Conservation (phyloP, 2,113 vertebrate genomes). For the Ovis aries region ARS-UI_Ramb_v3.0 NC_056055.1:228764001-228764500, state of each 20-base stretch:
- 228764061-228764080: slow-evolving; percentile 49
- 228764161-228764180: background rate
- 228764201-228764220: background rate
- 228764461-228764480: background rate
- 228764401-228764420: background rate
- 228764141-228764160: slow-evolving; percentile 2
- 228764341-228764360: background rate
- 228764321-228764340: background rate
- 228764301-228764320: background rate
- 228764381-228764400: background rate
- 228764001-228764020: background rate
- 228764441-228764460: fast-evolving
- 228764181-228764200: slow-evolving; percentile 15
- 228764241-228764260: background rate
- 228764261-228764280: background rate
- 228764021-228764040: background rate
- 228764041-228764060: slow-evolving; percentile 26
- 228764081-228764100: background rate
- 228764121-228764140: slow-evolving; percentile 26
- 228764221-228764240: slow-evolving; percentile 14
- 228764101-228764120: slow-evolving; percentile 23
- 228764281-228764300: background rate
- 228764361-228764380: background rate
- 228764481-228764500: background rate
- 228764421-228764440: background rate